Percentiles rank a stretch among this genome's conserved stretches.
These are phyloP conservation scores for Nomada fucata DNA, from an alignment of 2,888 invertebrate species.

Conservation along the genomic window DNA sequence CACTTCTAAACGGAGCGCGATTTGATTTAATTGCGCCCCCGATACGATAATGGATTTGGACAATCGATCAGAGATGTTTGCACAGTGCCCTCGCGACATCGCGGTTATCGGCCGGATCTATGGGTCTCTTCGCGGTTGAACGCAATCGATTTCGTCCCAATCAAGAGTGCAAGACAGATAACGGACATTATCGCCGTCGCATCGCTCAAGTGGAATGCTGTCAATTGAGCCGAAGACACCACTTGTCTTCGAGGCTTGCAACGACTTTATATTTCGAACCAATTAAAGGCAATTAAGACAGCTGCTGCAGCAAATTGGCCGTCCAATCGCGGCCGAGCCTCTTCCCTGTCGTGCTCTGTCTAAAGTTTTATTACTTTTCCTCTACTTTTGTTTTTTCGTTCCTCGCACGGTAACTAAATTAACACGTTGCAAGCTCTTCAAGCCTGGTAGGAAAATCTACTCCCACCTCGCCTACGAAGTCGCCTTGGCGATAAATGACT, in stretches of 20 bases:
- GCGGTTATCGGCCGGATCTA: background rate
- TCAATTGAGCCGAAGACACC: conserved; percentile 64
- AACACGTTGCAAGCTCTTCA: background rate
- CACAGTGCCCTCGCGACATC: too few relatives aligned
- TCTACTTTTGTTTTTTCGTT: background rate
- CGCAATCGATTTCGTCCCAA: conserved; percentile 30
- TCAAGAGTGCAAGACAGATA: conserved; percentile 48
- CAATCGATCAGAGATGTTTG: too few relatives aligned
- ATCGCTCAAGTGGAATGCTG: conserved; percentile 50
- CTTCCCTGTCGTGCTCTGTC: conserved; percentile 4
- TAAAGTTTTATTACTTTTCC: conserved; percentile 1
- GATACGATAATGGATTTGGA: too few relatives aligned
- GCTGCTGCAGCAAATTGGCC: conserved; percentile 77
- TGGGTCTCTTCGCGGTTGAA: conserved; percentile 16
- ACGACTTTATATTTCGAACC: conserved; percentile 73
- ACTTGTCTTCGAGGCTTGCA: conserved; percentile 61
- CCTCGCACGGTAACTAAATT: background rate
- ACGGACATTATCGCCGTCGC: conserved; percentile 43
- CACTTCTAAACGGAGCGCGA: too few relatives aligned
- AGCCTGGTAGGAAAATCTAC: background rate
- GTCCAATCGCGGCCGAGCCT: conserved; percentile 65
- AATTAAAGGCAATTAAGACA: conserved; percentile 79
- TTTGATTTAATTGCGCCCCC: too few relatives aligned
- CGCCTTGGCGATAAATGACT: background rate
- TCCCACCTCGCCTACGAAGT: too few relatives aligned